A percentile compares a stretch with the other conserved stretches of the same genome.
These are phyloP conservation scores for Muricea muricata DNA, from an alignment of 92 coral and sea anemone genomes.

Conservation along the genomic window DNA sequence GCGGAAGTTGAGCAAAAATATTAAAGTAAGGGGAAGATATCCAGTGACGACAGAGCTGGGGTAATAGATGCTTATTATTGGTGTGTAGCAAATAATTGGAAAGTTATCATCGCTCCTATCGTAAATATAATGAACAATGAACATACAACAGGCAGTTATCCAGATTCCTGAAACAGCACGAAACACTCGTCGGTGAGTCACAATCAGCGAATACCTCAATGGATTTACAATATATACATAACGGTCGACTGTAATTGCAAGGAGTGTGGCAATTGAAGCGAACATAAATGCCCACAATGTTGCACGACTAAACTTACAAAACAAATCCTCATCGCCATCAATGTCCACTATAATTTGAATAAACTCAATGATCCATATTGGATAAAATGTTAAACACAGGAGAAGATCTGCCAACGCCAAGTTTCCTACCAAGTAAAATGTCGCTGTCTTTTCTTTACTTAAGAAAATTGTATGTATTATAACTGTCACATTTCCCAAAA, in stretches of 20 bases:
- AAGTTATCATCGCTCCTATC: not conserved
- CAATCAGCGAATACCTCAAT: not conserved
- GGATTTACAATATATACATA: not conserved
- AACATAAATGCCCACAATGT: not conserved
- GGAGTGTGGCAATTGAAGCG: not conserved
- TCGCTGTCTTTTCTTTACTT: not conserved
- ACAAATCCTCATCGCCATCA: not conserved
- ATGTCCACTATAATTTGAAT: not conserved
- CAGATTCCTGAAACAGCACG: not conserved
- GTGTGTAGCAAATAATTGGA: not conserved
- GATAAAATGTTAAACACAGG: not conserved
- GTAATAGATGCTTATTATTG: too few relatives aligned
- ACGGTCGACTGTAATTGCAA: not conserved
- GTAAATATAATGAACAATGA: not conserved
- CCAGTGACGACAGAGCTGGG: not conserved
- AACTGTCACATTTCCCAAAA: not conserved
- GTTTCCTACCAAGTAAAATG: not conserved
- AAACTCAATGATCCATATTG: too few relatives aligned
- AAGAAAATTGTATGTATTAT: not conserved
- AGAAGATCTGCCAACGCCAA: too few relatives aligned
- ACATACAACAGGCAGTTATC: not conserved
- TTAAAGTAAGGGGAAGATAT: not conserved
- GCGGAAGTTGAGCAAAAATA: not conserved
- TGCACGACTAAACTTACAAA: not conserved
- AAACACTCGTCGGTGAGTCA: not conserved